These are phyloP conservation scores for Clarias pachynema DNA, from an alignment of 2,797 vertebrate species.

Conservation along the genomic window DNA sequence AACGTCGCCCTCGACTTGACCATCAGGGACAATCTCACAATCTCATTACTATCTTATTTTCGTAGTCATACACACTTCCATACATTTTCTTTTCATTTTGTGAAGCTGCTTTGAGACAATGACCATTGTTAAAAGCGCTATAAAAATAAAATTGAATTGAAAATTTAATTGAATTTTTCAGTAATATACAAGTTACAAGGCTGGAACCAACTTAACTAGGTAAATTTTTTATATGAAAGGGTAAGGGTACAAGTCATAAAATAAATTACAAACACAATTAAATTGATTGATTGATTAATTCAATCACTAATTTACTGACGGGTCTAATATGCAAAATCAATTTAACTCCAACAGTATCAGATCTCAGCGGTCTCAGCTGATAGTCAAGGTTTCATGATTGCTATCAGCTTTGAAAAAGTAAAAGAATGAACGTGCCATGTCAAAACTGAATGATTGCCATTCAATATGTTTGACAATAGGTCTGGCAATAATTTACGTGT, in stretches of 20 bases:
- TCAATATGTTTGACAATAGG: background rate
- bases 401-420: background rate
- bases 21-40: too few relatives aligned
- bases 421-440: background rate
- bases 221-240: background rate
- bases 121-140: too few relatives aligned
- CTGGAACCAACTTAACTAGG: background rate
- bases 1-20: too few relatives aligned
- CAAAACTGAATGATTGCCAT: background rate
- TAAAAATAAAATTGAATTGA: background rate
- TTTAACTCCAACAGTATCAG: background rate
- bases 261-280: too few relatives aligned
- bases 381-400: background rate
- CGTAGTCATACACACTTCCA: too few relatives aligned
- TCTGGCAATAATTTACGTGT: too few relatives aligned
- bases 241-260: background rate
- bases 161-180: background rate
- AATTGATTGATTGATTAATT: too few relatives aligned
- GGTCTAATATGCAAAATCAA: too few relatives aligned
- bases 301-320: too few relatives aligned
- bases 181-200: background rate
- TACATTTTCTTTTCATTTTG: too few relatives aligned
- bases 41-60: too few relatives aligned
- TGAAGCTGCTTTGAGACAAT: too few relatives aligned
- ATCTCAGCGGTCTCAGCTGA: background rate